Evolutionary conservation across 2,888 invertebrate species (phyloP).

Genomic region (Pollenia angustigena): DNA sequence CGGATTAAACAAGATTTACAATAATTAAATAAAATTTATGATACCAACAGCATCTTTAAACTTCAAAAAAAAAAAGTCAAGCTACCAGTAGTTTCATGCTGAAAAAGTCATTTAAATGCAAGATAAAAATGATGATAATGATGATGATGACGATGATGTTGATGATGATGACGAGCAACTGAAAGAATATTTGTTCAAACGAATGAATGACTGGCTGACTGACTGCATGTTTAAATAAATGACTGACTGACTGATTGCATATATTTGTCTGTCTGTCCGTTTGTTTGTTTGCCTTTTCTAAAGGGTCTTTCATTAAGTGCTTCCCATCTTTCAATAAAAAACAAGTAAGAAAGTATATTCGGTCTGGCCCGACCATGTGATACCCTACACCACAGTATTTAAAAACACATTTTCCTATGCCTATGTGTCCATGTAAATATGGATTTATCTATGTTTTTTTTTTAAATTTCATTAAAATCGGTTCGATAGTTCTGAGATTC

Average conservation of each 20-base stretch:
- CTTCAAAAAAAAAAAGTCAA: background rate
- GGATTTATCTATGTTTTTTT: too few species aligned
- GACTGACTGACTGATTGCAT: conserved; percentile 1
- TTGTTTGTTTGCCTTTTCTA: too few species aligned
- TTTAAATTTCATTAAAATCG: too few species aligned
- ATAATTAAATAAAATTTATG: conserved; percentile 18
- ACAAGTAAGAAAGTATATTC: too few species aligned
- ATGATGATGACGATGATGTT: background rate
- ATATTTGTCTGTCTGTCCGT: background rate
- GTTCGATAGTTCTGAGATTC: too few species aligned
- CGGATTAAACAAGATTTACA: background rate
- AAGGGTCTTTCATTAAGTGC: too few species aligned
- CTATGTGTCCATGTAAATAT: too few species aligned
- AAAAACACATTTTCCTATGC: too few species aligned
- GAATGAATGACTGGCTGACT: conserved; percentile 13
- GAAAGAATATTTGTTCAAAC: conserved; percentile 9
- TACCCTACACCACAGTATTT: too few species aligned
- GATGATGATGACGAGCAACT: background rate
- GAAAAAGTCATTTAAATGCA: background rate
- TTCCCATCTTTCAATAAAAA: too few species aligned
- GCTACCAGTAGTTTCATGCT: conserved; percentile 20
- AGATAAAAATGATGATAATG: background rate
- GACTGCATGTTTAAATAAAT: too few species aligned
- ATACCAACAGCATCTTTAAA: background rate
- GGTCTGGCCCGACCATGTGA: too few species aligned